Conservation (phyloP, 2,113 vertebrate genomes). For the Physeter macrocephalus region DNA sequence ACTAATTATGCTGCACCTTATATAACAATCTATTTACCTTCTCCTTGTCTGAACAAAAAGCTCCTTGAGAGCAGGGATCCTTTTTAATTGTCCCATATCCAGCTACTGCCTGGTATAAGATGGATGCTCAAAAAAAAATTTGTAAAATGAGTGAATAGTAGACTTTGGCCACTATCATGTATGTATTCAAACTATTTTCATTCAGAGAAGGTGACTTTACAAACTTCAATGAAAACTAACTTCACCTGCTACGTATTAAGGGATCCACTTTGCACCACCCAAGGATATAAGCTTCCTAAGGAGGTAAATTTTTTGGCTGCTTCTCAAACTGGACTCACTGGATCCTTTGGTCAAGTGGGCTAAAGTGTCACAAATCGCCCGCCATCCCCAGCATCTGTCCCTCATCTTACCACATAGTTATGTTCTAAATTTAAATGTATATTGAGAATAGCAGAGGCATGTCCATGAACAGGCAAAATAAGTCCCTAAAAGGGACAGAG, state of each 20-base stretch:
- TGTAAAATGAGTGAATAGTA: neutral
- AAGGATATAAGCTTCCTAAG: neutral
- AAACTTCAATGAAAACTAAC: neutral
- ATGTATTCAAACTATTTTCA: neutral
- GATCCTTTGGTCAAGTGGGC: neutral
- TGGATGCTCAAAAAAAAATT: neutral
- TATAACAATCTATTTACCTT: neutral
- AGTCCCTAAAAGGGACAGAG: neutral
- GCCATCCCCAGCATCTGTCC: neutral
- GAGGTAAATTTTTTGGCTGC: neutral
- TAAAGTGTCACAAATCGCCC: neutral
- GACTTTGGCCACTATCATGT: neutral
- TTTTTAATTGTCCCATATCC: neutral
- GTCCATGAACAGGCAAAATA: neutral
- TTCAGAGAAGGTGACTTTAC: neutral
- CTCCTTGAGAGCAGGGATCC: neutral
- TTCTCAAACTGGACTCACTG: neutral
- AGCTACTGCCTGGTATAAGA: neutral
- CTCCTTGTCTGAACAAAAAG: neutral
- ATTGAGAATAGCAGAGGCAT: neutral
- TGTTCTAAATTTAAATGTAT: neutral
- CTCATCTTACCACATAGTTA: neutral
- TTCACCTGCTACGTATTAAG: neutral
- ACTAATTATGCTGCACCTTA: neutral
- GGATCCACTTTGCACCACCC: neutral